Percentiles rank a stretch among this genome's conserved stretches.
These are phyloP conservation scores for Callaeas wilsoni DNA, from an alignment of 2,113 vertebrate genomes.

Conservation along the genomic window DNA sequence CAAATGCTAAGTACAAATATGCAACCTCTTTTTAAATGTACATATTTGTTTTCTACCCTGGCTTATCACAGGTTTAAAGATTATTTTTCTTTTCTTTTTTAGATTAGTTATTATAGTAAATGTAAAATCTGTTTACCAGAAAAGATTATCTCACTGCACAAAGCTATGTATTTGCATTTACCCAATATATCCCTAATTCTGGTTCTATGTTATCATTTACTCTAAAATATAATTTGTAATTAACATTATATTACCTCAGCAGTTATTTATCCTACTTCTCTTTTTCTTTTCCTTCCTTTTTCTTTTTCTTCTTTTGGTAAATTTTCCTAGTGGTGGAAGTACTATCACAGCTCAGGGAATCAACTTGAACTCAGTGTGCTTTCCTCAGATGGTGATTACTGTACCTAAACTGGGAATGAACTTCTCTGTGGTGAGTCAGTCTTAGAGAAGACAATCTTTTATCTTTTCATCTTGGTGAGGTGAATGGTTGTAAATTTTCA, in stretches of 20 bases:
- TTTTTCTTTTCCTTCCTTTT: not conserved
- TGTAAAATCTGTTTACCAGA: not conserved
- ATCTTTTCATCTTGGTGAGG: not conserved
- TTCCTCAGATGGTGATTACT: slow-evolving; percentile 89
- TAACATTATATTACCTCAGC: not conserved
- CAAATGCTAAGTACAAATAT: not conserved
- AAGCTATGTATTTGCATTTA: not conserved
- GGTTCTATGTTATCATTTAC: slow-evolving; percentile 1
- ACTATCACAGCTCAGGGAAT: slow-evolving; percentile 89
- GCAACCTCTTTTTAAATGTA: not conserved
- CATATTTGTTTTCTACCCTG: not conserved
- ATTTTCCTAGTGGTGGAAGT: slow-evolving; percentile 86
- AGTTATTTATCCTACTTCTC: not conserved
- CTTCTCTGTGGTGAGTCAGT: slow-evolving; percentile 92
- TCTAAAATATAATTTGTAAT: not conserved
- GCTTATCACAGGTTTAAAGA: not conserved
- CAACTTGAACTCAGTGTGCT: slow-evolving; percentile 87
- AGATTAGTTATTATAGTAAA: not conserved
- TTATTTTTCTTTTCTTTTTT: not conserved
- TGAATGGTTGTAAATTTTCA: not conserved
- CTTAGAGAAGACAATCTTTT: not conserved
- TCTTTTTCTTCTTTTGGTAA: not conserved
- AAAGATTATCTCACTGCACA: not conserved
- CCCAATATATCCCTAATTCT: not conserved
- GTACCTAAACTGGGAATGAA: slow-evolving; percentile 78